Base-by-base conservation (phyloP, 2,888 invertebrate species). In the Monoplex corrugatus region DNA sequence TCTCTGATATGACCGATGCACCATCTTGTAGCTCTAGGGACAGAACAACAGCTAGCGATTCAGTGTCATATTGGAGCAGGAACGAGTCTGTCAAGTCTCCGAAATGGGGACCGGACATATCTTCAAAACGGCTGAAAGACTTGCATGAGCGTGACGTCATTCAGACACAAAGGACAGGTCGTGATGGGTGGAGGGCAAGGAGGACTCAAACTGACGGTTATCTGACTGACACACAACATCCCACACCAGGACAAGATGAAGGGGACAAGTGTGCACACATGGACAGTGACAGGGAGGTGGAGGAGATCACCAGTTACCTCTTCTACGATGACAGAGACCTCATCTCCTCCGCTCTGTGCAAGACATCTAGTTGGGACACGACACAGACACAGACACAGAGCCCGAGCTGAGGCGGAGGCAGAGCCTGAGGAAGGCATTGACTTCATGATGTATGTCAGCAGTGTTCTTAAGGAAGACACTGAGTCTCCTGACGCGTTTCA, bases 311-410 rank as follows among this genome's bases (percentile, higher is more conserved):
- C 40, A 28, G 43, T 28, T 80, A 80, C 28, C 78, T 80, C 19
- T 80, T 80, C 28, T 80, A 80, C 10, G 78, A 80, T 40, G 40
- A 43, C 78, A 40, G 78, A 43, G 78, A 80, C 28, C 78, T 80
- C 40, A 40, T 80, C 23, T 80, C 78, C 1, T 80, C 40, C 23
- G 78, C 78, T 23, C 32, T 80, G 6, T 23, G 43, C 43, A 80
- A 80, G 40, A 80, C 43, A 6, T 43, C 78, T 28, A 80, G 78
- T 43, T 43, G 40, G 40, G 75, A 75, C n/a, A n/a, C n/a, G n/a
- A n/a, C n/a, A n/a, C n/a, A n/a, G n/a, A n/a, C 38, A 38, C 75
- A 75, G 78, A 80, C 3, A 40, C 40, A 43, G 78, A 80, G 1
- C 40, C 78, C 8, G 68, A 68, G 23, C 2, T 1, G 8, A n/a